phyloP scores from a whole-genome alignment of 2,113 vertebrate species.

The Patagioenas fasciata region DNA sequence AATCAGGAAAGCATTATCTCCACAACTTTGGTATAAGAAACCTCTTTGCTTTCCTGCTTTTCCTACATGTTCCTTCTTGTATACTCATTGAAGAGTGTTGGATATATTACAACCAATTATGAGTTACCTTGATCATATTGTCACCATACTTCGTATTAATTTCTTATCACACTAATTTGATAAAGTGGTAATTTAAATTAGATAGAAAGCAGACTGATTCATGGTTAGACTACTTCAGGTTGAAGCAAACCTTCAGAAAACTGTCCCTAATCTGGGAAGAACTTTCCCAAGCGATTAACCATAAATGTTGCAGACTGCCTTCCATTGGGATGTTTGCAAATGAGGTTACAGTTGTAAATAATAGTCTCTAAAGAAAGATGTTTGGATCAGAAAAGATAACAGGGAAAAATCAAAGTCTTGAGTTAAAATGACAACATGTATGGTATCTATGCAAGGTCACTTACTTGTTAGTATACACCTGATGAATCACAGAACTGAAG shows the following conservation, averaged over 20 bases:
- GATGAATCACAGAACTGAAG: neutral
- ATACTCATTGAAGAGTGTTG: neutral
- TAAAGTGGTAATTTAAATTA: neutral
- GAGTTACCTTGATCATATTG: neutral
- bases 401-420: neutral
- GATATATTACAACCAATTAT: neutral
- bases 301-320: neutral
- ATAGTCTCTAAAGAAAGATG: neutral
- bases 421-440: neutral
- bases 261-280: neutral
- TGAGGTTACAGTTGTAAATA: neutral
- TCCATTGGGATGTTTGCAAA: neutral
- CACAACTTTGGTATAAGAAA: neutral
- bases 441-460: neutral
- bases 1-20: neutral
- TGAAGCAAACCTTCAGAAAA: neutral
- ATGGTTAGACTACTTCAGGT: neutral
- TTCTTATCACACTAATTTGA: neutral
- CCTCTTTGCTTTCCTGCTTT: neutral
- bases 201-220: neutral
- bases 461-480: neutral
- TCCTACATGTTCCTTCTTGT: neutral
- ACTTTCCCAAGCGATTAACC: neutral
- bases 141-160: neutral
- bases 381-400: neutral